phyloP scores from a whole-genome alignment of 2,797 vertebrate species.

The Myotis myotis region DNA sequence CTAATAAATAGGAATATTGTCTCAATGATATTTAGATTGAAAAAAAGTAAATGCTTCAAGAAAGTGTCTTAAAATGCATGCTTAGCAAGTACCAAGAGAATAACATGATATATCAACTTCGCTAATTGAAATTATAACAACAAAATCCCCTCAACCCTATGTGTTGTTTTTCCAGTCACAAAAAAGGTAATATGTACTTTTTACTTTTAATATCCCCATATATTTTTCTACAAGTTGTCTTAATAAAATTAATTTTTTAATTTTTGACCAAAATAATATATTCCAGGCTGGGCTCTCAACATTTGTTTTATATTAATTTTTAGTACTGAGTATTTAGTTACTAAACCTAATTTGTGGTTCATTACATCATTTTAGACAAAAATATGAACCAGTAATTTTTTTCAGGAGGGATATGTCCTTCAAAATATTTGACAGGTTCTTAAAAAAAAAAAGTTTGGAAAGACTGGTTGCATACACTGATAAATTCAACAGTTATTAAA shows the following conservation, averaged over 20 bases:
- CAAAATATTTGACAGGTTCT: not conserved
- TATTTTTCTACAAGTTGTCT: not conserved
- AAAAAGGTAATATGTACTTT: not conserved
- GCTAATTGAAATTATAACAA: not conserved
- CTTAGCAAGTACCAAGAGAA: not conserved
- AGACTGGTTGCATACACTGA: accelerated
- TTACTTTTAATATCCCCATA: not conserved
- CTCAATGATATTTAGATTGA: not conserved
- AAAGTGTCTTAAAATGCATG: not conserved
- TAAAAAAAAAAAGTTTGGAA: not conserved
- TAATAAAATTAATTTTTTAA: not conserved
- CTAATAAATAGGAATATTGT: not conserved
- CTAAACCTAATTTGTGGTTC: not conserved
- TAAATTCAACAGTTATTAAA: not conserved
- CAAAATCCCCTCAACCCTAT: not conserved
- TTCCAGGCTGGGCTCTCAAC: not conserved
- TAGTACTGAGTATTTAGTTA: not conserved
- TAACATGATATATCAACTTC: not conserved
- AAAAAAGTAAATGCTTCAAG: constrained; percentile 6
- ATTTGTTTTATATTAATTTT: not conserved
- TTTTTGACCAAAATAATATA: not conserved
- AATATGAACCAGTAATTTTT: not conserved
- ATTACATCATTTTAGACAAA: not conserved
- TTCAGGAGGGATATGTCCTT: not conserved
- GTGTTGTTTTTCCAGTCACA: not conserved